Conservation (phyloP, 2,797 vertebrate species). For the Phyllotis vaccarum region DNA sequence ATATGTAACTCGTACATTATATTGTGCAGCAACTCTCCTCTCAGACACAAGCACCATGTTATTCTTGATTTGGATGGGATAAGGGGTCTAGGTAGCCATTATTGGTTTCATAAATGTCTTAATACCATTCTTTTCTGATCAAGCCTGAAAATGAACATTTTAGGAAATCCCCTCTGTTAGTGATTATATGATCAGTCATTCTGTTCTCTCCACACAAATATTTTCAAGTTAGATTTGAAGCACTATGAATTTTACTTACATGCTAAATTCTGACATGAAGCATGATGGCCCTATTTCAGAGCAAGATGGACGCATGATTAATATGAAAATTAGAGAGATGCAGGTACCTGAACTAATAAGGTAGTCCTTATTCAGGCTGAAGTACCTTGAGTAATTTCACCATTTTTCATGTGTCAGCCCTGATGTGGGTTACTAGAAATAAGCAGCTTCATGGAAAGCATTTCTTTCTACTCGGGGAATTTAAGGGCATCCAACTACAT, state of each 20-base stretch:
- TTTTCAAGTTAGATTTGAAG: conserved; percentile 91
- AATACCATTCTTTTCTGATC: conserved; percentile 50
- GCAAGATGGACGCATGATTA: conserved; percentile 95
- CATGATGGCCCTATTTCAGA: conserved; percentile 90
- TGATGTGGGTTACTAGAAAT: conserved; percentile 92
- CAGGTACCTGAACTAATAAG: conserved; percentile 99
- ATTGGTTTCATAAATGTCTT: conserved; percentile 65
- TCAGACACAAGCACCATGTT: conserved; percentile 75
- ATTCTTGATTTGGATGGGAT: conserved; percentile 61
- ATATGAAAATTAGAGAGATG: conserved; percentile 97
- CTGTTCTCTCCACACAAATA: conserved; percentile 89
- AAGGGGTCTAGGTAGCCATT: conserved; percentile 51
- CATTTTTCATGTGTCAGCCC: conserved; percentile 98
- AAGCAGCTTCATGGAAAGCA: conserved; percentile 88
- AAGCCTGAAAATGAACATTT: conserved; percentile 77
- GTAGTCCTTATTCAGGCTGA: conserved; percentile 96
- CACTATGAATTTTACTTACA: conserved; percentile 94
- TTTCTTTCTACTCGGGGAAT: conserved; percentile 91
- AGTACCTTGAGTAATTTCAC: conserved; percentile 95
- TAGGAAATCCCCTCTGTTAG: conserved; percentile 79
- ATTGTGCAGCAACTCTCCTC: conserved; percentile 78
- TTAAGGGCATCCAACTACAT: conserved; percentile 89
- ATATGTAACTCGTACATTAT: conserved; percentile 86
- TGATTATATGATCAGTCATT: conserved; percentile 87
- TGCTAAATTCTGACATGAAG: conserved; percentile 91